A percentile compares a stretch with the other conserved stretches of the same genome.
Conservation (phyloP, 1,140 invertebrate genomes). For the Leptinotarsa lineolata region DNA sequence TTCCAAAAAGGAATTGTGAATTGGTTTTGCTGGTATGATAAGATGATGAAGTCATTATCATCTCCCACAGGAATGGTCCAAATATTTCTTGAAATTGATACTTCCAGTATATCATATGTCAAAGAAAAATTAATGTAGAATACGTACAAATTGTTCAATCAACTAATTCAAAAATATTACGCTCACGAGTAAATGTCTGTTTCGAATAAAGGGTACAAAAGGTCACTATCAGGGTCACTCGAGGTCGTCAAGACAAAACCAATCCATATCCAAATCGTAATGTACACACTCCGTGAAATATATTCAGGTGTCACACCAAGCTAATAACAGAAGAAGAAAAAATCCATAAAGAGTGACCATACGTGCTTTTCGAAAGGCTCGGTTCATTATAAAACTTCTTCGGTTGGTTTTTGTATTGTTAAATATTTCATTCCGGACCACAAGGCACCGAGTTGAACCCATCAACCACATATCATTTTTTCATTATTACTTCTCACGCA, state of each 20-base stretch:
- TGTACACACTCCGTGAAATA: background rate
- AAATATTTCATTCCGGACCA: background rate
- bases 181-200: too few relatives aligned
- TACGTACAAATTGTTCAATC: too few relatives aligned
- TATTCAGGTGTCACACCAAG: background rate
- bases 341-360: background rate
- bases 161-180: too few relatives aligned
- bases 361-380: background rate
- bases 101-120: too few relatives aligned
- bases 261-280: background rate
- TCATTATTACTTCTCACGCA: constrained; percentile 6
- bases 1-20: too few relatives aligned
- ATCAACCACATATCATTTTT: constrained; percentile 6
- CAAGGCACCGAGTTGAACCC: background rate
- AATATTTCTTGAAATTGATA: too few relatives aligned
- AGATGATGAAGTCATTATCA: too few relatives aligned
- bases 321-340: background rate
- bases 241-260: background rate
- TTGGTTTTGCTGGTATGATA: too few relatives aligned
- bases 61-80: too few relatives aligned
- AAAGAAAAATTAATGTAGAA: too few relatives aligned
- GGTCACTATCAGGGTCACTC: too few relatives aligned
- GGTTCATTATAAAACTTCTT: background rate
- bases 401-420: background rate
- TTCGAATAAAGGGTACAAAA: too few relatives aligned